Evolutionary conservation across 2,797 vertebrate species (phyloP), one percentile per base, ranked within the genome.

Genomic region (Novumbra hubbsi): DNA sequence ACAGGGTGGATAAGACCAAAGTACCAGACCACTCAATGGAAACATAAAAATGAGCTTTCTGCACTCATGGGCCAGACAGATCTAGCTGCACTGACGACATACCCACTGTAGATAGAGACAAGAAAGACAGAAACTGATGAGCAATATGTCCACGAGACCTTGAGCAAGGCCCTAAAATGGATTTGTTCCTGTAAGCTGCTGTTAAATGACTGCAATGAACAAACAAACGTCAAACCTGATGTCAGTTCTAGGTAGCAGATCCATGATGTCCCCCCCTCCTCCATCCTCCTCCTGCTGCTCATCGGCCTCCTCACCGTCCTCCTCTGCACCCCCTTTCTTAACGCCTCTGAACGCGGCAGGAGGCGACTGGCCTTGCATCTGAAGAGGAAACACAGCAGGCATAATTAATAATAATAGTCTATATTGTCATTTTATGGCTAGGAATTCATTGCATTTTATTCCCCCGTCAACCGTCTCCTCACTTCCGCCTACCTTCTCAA

Each of bases 361-460:
- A 45, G 96, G 94, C 6, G 91, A 93, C 84, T 99, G 97, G 19
- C 98, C 98, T 81, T 97, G 96, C 95, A 98, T 95, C 98, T 99
- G 75, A 70, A 16, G 34, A 7, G n/a, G 11, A n/a, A 74, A 71
- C 76, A 73, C 76, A 73, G 15, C 7, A 74, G 2, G 73, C 5
- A 52, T 32, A 5, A 32, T 32, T 32, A 32, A 32, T 5, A 32
- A 32, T 32, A 32, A 32, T 32, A 2, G 32, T 5, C 32, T 32
- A 32, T 32, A 32, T 32, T 32, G 32, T 32, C 5, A 32, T 32
- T 32, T 32, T 32, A 5, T 32, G 17, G 3, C 50, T 7, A 8
- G 6, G n/a, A 55, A 55, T 21, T n/a, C 50, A n/a, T n/a, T n/a
- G n/a, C 9, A 6, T 52, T 52, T n/a, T 6, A 17, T 52, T 52